phyloP scores from a whole-genome alignment of 2,888 invertebrate genomes.

The Temnothorax unifasciatus region DNA sequence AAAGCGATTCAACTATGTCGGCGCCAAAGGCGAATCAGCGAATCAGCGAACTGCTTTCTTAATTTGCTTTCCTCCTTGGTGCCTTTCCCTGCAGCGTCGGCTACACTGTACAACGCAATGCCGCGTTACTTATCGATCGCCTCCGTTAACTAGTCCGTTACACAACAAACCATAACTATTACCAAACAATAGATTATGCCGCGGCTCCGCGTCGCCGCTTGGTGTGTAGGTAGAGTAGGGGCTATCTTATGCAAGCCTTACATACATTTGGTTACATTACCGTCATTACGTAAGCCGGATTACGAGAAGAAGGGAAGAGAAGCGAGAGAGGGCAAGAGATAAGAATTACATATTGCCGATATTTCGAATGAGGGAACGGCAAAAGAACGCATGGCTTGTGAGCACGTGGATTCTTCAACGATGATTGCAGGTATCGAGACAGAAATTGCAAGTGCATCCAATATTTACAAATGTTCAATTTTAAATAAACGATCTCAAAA shows the following conservation, averaged over 20 bases:
- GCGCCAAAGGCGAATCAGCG: neutral
- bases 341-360: slow-evolving; percentile 68
- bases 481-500: neutral
- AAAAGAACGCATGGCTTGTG: slow-evolving; percentile 7
- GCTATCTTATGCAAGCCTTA: slow-evolving; percentile 84
- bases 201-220: slow-evolving; percentile 74
- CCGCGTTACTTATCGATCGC: slow-evolving; percentile 75
- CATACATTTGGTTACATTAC: slow-evolving; percentile 86
- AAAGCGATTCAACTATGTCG: slow-evolving; percentile 2
- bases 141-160: slow-evolving; percentile 80
- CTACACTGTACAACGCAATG: slow-evolving; percentile 55
- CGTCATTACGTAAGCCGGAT: slow-evolving; percentile 82
- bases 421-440: neutral
- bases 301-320: slow-evolving; percentile 78
- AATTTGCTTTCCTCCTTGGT: slow-evolving; percentile 27
- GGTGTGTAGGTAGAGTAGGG: slow-evolving; percentile 76
- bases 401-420: neutral
- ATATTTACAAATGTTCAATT: neutral
- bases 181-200: slow-evolving; percentile 84
- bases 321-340: slow-evolving; percentile 30
- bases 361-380: slow-evolving; percentile 56
- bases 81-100: slow-evolving; percentile 12
- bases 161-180: slow-evolving; percentile 82
- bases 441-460: neutral
- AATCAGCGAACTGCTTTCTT: slow-evolving; percentile 9